phyloP scores from a whole-genome alignment of 2,113 vertebrate species.

The Sinosuthora webbiana region DNA sequence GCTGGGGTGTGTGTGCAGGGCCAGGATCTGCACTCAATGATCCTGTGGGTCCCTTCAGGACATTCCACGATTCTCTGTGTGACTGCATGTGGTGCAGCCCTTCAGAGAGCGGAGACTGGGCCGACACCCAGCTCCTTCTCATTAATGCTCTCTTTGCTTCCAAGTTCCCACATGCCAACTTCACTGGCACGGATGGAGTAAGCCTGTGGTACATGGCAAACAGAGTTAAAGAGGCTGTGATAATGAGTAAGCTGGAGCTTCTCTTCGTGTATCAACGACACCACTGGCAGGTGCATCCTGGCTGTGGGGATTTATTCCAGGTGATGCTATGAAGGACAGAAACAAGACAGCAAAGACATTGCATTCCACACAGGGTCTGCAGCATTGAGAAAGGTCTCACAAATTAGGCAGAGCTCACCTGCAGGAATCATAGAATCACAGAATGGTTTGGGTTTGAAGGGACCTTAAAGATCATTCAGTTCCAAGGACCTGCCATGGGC shows the following conservation, averaged over 20 bases:
- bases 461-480: background rate
- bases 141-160: background rate
- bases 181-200: background rate
- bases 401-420: background rate
- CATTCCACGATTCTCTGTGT: background rate
- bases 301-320: background rate
- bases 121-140: background rate
- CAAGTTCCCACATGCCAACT: background rate
- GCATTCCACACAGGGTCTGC: background rate
- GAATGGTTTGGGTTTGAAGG: background rate
- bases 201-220: background rate
- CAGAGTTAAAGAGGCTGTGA: background rate
- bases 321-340: background rate
- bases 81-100: background rate
- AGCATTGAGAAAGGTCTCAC: background rate
- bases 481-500: background rate
- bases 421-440: background rate
- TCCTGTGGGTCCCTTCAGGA: background rate
- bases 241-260: background rate
- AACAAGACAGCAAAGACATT: background rate
- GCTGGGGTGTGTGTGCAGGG: background rate
- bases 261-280: background rate
- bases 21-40: fast-evolving
- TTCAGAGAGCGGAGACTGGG: background rate
- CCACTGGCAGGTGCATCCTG: background rate